A percentile compares a stretch with the other conserved stretches of the same genome.
These are phyloP conservation scores for Toxotes jaculatrix DNA, from an alignment of 2,113 vertebrate genomes.

Conservation along the genomic window DNA sequence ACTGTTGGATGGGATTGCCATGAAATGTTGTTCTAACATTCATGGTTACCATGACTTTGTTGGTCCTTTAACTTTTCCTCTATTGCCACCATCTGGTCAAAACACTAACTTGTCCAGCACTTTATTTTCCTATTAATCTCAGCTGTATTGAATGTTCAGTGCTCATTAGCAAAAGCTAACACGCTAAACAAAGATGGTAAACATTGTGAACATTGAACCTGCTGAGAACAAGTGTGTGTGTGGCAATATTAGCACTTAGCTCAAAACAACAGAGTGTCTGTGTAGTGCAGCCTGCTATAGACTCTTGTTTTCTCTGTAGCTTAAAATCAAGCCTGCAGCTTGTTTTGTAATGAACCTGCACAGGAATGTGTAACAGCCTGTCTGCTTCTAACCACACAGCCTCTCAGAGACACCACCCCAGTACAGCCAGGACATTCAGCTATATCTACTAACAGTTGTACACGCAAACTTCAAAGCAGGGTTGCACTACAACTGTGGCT, in stretches of 20 bases:
- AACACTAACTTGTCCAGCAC: too few species aligned
- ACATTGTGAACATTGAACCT: not conserved
- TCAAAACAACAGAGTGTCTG: not conserved
- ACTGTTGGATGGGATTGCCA: not conserved
- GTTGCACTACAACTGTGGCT: not conserved
- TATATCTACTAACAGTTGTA: not conserved
- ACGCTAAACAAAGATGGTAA: not conserved
- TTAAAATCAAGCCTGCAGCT: constrained; percentile 53
- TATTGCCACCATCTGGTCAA: not conserved
- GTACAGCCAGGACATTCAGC: constrained; percentile 16
- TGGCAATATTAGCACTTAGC: not conserved
- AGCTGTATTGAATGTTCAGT: not conserved
- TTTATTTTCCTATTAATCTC: not conserved
- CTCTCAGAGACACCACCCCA: constrained; percentile 47
- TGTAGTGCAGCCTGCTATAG: not conserved
- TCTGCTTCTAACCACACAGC: constrained; percentile 48
- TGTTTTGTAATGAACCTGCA: constrained; percentile 57
- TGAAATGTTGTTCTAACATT: not conserved
- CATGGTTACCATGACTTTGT: not conserved
- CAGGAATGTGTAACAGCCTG: constrained; percentile 13
- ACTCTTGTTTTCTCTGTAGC: not conserved
- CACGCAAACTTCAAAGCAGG: constrained; percentile 19
- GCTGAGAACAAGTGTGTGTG: not conserved
- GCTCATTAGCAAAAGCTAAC: not conserved
- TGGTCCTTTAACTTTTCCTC: not conserved